phyloP scores from a whole-genome alignment of 1,140 invertebrate genomes.

The Diabrotica undecimpunctata region DNA sequence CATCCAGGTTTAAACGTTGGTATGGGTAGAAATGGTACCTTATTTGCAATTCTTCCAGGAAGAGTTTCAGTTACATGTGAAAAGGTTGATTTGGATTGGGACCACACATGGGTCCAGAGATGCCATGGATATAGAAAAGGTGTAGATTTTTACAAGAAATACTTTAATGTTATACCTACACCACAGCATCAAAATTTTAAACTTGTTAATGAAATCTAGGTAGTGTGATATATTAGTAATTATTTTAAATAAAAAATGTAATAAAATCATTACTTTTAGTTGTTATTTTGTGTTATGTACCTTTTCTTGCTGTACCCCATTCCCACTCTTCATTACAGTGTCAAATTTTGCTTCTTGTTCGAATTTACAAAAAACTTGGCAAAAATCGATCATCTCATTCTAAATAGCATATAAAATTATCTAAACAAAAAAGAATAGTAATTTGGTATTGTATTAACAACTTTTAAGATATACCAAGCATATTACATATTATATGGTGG shows the following conservation, averaged over 20 bases:
- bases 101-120: conserved; percentile 62
- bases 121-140: conserved; percentile 59
- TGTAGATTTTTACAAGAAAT: conserved; percentile 74
- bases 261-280: too few relatives aligned
- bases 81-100: conserved; percentile 67
- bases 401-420: too few relatives aligned
- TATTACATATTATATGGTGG: too few relatives aligned
- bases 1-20: conserved; percentile 81
- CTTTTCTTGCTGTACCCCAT: too few relatives aligned
- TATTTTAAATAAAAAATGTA: neutral
- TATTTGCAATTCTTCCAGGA: conserved; percentile 72
- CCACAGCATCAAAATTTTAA: conserved; percentile 71
- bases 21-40: conserved; percentile 68
- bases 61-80: conserved; percentile 75
- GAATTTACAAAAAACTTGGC: too few relatives aligned
- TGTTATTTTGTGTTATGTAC: too few relatives aligned
- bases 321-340: too few relatives aligned
- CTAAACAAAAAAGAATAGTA: too few relatives aligned
- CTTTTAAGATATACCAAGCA: too few relatives aligned
- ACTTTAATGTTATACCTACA: conserved; percentile 73
- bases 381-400: too few relatives aligned
- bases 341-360: too few relatives aligned
- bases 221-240: neutral
- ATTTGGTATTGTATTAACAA: too few relatives aligned
- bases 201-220: conserved; percentile 63